Base-by-base conservation (phyloP, 2,797 vertebrate genomes). In the Pangasius mekongensis region DNA sequence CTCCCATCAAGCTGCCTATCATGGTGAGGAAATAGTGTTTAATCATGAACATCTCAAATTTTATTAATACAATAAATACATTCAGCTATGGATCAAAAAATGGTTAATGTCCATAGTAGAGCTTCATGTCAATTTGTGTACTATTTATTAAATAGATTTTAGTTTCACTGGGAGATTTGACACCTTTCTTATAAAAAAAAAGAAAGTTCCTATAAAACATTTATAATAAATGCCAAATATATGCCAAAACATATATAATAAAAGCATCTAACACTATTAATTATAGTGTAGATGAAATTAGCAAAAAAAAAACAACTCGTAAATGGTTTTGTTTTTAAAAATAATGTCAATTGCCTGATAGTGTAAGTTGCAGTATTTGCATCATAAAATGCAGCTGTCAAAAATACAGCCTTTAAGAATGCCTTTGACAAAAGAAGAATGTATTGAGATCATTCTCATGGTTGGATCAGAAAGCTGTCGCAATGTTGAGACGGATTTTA, bases 1-100 rank as follows among this genome's bases (percentile, higher is more conserved):
- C 90, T 87, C 94, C 4, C 95, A 96, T 84, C 93, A 94, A 85
- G 87, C 94, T 0, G 87, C 91, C 8, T 96, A 94, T 85, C 93
- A 95, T 1, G 95, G 96, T 97, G 92, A 97, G 96, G 33, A 60
- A 24, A 54, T 36, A 67, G 5, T 20, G 43, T 54, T 84, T 67
- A 52, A 67, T 66, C 24, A n/a, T 47, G 1, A 27, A 20, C 0
- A 64, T 60, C 22, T 62, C 10, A 60, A 36, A 58, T 36, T 33
- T 78, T 14, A 56, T 56, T 11, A 16, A 54, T 80, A 56, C 8
- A 9, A 10, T 80, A 33, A 33, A 56, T 56, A 56, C 76, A 56
- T 1, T 3, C 3, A 20, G 76, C 24, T 47, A 16, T 7, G 13
- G 24, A n/a, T 27, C 5, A 43, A 24, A n/a, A 76, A 78, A 33